Base-by-base conservation (phyloP, 2,888 invertebrate genomes). In the Agrochola litura region DNA sequence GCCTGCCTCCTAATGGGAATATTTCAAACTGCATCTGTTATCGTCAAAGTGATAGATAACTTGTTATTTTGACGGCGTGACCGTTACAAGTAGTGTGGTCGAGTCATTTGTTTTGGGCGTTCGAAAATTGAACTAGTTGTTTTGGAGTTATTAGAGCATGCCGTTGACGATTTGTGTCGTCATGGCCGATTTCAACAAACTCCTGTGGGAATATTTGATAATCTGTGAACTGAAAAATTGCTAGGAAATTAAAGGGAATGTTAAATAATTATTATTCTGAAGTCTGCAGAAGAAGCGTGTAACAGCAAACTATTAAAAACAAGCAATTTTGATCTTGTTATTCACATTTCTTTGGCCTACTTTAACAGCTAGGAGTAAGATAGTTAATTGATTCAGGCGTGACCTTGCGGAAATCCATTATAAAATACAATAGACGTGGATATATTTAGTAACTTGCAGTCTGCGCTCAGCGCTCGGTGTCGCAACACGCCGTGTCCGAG, bases 1-100 rank as follows among this genome's bases (percentile, higher is more conserved):
- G 76, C 69, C 25, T 64, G 70, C n/a, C 68, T 77, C 72, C 74
- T 82, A 85, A 79, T 81, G 82, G 82, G 85, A 80, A 80, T 82
- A 83, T 81, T 84, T 86, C 72, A 81, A 86, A 84, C 86, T 72
- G 73, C 86, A 86, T 86, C 54, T 41, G 83, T 86, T 75, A 75
- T 70, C 74, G 79, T 84, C 84, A 75, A 52, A 43, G 66, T 86
- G 86, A 84, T 73, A 49, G 69, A 76, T 83, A 52, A 58, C 65
- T 64, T 64, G 64, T 49, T 60, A 73, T 73, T 79, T 70, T 83
- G 83, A 84, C 72, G 70, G 72, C 30, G 63, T 58, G 25, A 22
- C 63, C n/a, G 60, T 68, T 43, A 60, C 60, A 72, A 72, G 63
- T 60, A 6, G 66, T 63, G 43, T 3, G 22, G 56, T 43, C 16